These are phyloP conservation scores for Adineta ricciae DNA, from an alignment of 2,888 invertebrate species.

Conservation along the genomic window DNA sequence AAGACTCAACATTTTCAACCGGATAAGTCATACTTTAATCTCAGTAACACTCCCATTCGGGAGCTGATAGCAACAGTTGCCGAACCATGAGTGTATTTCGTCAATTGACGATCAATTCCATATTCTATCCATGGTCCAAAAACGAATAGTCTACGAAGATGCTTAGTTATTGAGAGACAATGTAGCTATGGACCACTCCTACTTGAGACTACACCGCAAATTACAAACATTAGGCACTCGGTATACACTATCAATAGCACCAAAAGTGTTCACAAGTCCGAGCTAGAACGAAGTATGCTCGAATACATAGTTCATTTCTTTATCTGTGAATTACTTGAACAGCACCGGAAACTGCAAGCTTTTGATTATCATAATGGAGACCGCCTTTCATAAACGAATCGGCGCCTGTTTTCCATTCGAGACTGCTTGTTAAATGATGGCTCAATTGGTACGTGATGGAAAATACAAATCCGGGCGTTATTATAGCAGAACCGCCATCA, in stretches of 20 bases:
- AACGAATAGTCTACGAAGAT: slow-evolving; percentile 36
- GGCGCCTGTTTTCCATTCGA: neutral
- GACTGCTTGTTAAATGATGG: neutral
- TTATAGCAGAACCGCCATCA: neutral
- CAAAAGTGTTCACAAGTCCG: neutral
- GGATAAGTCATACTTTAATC: neutral
- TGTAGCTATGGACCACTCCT: neutral
- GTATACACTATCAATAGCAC: neutral
- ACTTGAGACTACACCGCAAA: neutral
- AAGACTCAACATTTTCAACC: too few species aligned
- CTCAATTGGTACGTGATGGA: neutral
- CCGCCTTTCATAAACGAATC: slow-evolving; percentile 9
- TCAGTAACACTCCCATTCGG: slow-evolving; percentile 64
- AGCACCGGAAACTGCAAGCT: neutral
- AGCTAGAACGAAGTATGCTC: neutral
- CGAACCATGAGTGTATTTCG: slow-evolving; percentile 73
- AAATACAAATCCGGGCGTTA: neutral
- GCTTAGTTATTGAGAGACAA: neutral
- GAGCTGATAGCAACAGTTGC: slow-evolving; percentile 74
- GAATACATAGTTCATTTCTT: neutral
- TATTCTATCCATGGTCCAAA: slow-evolving; percentile 72
- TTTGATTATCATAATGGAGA: slow-evolving; percentile 16
- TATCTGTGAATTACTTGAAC: neutral
- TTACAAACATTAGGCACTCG: neutral
- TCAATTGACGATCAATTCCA: slow-evolving; percentile 81